Conservation (phyloP, 2,797 vertebrate genomes). For the Phoeniculus purpureus region DNA sequence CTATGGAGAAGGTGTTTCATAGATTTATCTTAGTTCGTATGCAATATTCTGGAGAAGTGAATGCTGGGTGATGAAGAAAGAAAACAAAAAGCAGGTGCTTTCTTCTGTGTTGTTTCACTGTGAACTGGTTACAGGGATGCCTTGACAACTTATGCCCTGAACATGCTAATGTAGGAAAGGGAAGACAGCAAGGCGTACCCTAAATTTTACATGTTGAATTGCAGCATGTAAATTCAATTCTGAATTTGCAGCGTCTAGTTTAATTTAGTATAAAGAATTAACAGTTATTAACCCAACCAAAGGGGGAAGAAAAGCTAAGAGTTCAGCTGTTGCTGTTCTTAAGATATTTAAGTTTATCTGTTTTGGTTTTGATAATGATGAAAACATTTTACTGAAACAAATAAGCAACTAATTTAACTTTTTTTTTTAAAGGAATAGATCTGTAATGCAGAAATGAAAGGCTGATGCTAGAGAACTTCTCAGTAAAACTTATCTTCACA, state of each 20-base stretch:
- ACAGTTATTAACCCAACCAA: background rate
- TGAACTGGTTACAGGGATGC: background rate
- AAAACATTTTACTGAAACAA: background rate
- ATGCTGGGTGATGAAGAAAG: background rate
- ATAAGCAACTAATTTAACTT: background rate
- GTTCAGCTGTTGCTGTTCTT: background rate
- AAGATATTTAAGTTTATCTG: background rate
- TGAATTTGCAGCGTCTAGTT: background rate
- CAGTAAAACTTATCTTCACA: background rate
- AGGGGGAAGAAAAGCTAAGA: background rate
- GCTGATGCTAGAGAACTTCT: background rate
- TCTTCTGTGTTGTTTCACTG: background rate
- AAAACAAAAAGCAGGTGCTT: background rate
- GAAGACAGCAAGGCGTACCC: background rate
- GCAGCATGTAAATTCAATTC: background rate
- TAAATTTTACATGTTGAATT: background rate
- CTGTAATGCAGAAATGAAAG: background rate
- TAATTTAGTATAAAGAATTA: background rate
- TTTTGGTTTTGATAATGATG: background rate
- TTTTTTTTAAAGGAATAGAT: background rate
- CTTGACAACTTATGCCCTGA: background rate
- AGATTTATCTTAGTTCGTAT: background rate
- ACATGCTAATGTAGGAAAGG: background rate
- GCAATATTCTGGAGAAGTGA: background rate
- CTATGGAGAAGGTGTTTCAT: background rate